Evolutionary conservation across 1,140 invertebrate species (phyloP).

Genomic region (Idris sp.): DNA sequence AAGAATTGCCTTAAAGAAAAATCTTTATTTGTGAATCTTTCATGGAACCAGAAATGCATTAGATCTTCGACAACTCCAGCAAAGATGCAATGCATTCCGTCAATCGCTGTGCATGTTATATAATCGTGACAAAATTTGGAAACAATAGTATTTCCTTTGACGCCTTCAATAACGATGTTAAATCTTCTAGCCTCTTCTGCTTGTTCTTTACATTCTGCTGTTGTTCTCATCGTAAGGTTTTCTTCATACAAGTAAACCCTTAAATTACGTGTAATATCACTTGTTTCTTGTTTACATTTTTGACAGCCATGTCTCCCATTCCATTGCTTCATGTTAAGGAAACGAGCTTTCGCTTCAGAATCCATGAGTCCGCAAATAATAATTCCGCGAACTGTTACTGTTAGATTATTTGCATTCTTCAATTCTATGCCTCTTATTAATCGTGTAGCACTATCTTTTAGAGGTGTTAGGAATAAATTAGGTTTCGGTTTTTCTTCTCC

Average conservation of each 20-base stretch:
- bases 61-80: slow-evolving; percentile 41
- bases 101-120: slow-evolving; percentile 37
- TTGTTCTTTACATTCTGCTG: slow-evolving; percentile 5
- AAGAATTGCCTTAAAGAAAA: slow-evolving; percentile 28
- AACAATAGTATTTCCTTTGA: slow-evolving; percentile 31
- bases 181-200: slow-evolving; percentile 3
- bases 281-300: slow-evolving; percentile 22
- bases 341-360: slow-evolving; percentile 15
- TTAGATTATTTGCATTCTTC: slow-evolving; percentile 3
- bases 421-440: not conserved
- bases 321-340: slow-evolving; percentile 27
- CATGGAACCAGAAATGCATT: slow-evolving; percentile 17
- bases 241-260: slow-evolving; percentile 11
- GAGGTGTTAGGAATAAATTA: not conserved
- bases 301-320: slow-evolving; percentile 20
- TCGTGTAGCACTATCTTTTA: not conserved
- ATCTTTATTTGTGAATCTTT: not conserved
- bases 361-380: slow-evolving; percentile 9
- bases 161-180: slow-evolving; percentile 9
- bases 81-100: slow-evolving; percentile 49
- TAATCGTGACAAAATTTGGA: slow-evolving; percentile 27
- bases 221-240: slow-evolving; percentile 12
- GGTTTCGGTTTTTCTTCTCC: slow-evolving; percentile 35
- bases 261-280: not conserved
- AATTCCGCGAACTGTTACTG: not conserved